Evolutionary conservation across 1,140 invertebrate species (phyloP).

Genomic region (Chironomus tepperi): DNA sequence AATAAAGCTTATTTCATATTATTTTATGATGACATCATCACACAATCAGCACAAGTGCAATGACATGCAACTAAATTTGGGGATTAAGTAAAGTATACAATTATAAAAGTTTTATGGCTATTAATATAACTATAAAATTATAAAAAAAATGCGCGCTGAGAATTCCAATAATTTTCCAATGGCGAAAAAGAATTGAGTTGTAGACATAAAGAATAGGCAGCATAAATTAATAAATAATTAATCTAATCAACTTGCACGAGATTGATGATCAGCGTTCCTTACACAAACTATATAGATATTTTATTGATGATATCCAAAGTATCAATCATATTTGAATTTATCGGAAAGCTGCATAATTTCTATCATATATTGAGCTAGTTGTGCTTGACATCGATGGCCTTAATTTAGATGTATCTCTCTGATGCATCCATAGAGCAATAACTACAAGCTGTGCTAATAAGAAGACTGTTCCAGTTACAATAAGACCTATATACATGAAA

Average conservation of each 20-base stretch:
- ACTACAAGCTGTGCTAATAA: slow-evolving; percentile 37
- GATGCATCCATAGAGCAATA: slow-evolving; percentile 36
- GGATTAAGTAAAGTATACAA: slow-evolving; percentile 11
- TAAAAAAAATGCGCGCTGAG: background rate
- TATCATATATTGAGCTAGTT: background rate
- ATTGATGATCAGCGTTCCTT: background rate
- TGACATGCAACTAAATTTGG: background rate
- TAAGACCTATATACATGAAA: slow-evolving; percentile 31
- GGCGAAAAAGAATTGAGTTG: no score
- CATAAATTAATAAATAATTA: no score
- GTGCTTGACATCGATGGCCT: background rate
- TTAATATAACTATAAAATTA: background rate
- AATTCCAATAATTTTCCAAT: background rate
- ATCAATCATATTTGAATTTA: background rate
- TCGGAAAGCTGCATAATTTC: slow-evolving; percentile 7
- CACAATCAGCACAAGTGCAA: no score
- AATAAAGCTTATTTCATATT: background rate
- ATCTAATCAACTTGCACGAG: background rate
- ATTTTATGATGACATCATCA: background rate
- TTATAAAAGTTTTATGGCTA: background rate
- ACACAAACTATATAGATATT: background rate
- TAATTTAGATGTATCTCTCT: background rate
- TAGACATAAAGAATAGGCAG: no score
- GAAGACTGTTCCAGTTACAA: slow-evolving; percentile 35
- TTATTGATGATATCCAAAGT: background rate